Conservation (phyloP, 1,140 invertebrate species). For the Sarcophaga bullata region DNA sequence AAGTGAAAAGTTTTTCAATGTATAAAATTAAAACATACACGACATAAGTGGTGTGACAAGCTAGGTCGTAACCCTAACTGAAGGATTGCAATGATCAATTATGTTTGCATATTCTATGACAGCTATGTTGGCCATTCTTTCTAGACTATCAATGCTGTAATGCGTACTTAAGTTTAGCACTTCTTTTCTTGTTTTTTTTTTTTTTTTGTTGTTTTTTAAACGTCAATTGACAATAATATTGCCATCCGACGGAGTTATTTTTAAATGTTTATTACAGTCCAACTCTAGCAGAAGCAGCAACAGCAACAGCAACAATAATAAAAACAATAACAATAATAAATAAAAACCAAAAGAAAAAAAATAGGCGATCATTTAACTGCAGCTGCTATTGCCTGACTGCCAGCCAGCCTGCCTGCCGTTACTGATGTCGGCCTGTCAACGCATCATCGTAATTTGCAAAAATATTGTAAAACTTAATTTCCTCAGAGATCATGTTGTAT, state of each 20-base stretch:
- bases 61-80: too few species aligned
- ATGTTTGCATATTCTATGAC: too few species aligned
- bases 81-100: too few species aligned
- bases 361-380: neutral
- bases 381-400: neutral
- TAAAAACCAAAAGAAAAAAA: neutral
- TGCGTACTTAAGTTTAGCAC: neutral
- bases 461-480: slow-evolving; percentile 25
- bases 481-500: slow-evolving; percentile 11
- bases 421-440: slow-evolving; percentile 25
- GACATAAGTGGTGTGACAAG: too few species aligned
- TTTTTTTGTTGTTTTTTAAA: neutral
- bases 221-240: neutral
- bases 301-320: neutral
- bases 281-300: neutral
- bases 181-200: too few species aligned
- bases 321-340: too few species aligned
- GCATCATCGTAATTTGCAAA: slow-evolving; percentile 26
- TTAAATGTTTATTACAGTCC: neutral
- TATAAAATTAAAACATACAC: too few species aligned
- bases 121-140: neutral
- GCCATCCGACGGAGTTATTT: neutral
- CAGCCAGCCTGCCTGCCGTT: neutral
- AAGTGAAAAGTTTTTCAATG: too few species aligned
- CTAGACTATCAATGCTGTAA: neutral